phyloP scores from a whole-genome alignment of 2,888 invertebrate genomes.

The Mythimna impura region DNA sequence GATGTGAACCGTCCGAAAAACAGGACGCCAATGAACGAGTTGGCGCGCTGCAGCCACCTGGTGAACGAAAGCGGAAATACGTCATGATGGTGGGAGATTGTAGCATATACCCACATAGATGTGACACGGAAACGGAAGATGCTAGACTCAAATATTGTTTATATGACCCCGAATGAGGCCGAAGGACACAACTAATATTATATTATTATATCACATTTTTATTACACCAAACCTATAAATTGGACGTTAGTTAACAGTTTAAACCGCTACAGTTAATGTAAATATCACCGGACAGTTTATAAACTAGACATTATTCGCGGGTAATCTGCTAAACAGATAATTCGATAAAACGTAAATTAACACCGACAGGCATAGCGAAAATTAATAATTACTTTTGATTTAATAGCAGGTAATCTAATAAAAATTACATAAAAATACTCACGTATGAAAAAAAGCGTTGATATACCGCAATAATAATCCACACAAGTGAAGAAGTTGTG shows the following conservation, averaged over 20 bases:
- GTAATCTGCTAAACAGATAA: slow-evolving; percentile 13
- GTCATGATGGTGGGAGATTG: no score
- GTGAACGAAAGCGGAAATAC: no score
- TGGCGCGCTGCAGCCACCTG: no score
- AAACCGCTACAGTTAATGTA: slow-evolving; percentile 14
- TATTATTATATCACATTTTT: slow-evolving; percentile 36
- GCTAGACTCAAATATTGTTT: no score
- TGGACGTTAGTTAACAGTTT: slow-evolving; percentile 21
- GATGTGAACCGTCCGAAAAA: no score
- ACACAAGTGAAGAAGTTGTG: slow-evolving; percentile 71
- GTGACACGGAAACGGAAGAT: no score
- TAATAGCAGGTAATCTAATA: slow-evolving; percentile 9
- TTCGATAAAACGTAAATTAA: slow-evolving; percentile 44
- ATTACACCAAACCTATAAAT: slow-evolving; percentile 40
- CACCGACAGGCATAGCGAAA: slow-evolving; percentile 15
- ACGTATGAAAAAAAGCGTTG: slow-evolving; percentile 66
- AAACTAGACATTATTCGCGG: slow-evolving; percentile 23
- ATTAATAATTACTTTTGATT: background rate
- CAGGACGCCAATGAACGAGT: no score
- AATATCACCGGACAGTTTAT: slow-evolving; percentile 22
- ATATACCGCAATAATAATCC: slow-evolving; percentile 67
- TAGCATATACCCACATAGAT: no score
- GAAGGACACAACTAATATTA: slow-evolving; percentile 20
- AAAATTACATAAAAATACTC: slow-evolving; percentile 60
- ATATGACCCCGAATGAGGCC: no score